phyloP scores from a whole-genome alignment of 2,113 vertebrate genomes.

The Pachyramphus minor region DNA sequence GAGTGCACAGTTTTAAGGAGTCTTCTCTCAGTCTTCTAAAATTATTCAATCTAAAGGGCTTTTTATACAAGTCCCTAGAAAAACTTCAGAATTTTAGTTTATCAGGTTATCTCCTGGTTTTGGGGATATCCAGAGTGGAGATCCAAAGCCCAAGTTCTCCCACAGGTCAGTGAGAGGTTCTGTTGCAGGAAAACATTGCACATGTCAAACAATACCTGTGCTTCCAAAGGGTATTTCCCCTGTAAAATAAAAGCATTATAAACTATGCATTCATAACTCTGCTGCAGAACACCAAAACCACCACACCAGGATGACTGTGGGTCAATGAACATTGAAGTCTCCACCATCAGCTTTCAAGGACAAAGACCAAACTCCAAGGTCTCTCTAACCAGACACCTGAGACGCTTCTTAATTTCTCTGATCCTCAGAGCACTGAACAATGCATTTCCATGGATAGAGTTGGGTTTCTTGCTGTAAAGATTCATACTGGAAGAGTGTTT shows the following conservation, averaged over 20 bases:
- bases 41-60: background rate
- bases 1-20: background rate
- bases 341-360: background rate
- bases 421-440: background rate
- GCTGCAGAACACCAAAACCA: background rate
- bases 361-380: background rate
- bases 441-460: background rate
- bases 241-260: background rate
- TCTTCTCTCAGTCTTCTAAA: background rate
- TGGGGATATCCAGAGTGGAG: background rate
- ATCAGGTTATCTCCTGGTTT: background rate
- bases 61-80: background rate
- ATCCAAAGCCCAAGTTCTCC: background rate
- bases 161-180: background rate
- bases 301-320: accelerated
- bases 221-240: background rate
- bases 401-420: background rate
- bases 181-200: background rate
- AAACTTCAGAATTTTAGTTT: background rate
- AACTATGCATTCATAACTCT: background rate
- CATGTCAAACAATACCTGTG: background rate
- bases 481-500: background rate
- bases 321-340: background rate
- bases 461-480: background rate
- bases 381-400: background rate